Conservation (phyloP, 2,888 invertebrate species). For the Ischnus inquisitorius region DNA sequence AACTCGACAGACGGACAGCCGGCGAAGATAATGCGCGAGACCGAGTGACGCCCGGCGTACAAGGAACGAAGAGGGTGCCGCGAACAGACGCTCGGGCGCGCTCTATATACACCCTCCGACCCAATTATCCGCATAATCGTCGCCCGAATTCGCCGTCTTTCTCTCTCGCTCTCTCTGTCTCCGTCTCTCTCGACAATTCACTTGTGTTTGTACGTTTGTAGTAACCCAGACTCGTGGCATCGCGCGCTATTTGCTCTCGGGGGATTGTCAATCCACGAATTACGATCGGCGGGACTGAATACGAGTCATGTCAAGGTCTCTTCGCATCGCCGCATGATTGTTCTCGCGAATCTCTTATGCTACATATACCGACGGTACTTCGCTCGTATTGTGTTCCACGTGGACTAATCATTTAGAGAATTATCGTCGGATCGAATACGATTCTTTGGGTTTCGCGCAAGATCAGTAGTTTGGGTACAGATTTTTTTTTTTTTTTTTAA, state of each 20-base stretch:
- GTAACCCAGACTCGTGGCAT: slow-evolving; percentile 44
- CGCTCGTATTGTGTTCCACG: slow-evolving; percentile 30
- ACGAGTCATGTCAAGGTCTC: slow-evolving; percentile 37
- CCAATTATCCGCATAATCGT: slow-evolving; percentile 73
- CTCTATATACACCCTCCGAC: slow-evolving; percentile 58
- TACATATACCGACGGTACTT: background rate
- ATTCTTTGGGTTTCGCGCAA: background rate
- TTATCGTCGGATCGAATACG: background rate
- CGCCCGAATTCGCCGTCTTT: slow-evolving; percentile 8
- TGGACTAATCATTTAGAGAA: slow-evolving; percentile 48
- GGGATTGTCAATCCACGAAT: slow-evolving; percentile 68
- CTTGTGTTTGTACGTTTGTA: slow-evolving; percentile 67
- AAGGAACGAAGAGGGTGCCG: slow-evolving; percentile 61
- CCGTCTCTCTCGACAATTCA: background rate
- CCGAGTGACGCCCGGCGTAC: slow-evolving; percentile 39
- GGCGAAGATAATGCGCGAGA: slow-evolving; percentile 66
- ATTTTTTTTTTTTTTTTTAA: too few relatives aligned
- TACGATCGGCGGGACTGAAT: slow-evolving; percentile 63
- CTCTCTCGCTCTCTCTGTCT: background rate
- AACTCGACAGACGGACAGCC: slow-evolving; percentile 66
- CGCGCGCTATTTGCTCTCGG: slow-evolving; percentile 47
- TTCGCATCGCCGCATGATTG: slow-evolving; percentile 40
- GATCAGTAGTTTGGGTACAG: background rate
- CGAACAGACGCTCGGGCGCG: slow-evolving; percentile 54
- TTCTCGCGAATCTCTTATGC: slow-evolving; percentile 36